These are phyloP conservation scores for Acanthopleura granulata DNA, from an alignment of 2,888 invertebrate species.

Conservation along the genomic window DNA sequence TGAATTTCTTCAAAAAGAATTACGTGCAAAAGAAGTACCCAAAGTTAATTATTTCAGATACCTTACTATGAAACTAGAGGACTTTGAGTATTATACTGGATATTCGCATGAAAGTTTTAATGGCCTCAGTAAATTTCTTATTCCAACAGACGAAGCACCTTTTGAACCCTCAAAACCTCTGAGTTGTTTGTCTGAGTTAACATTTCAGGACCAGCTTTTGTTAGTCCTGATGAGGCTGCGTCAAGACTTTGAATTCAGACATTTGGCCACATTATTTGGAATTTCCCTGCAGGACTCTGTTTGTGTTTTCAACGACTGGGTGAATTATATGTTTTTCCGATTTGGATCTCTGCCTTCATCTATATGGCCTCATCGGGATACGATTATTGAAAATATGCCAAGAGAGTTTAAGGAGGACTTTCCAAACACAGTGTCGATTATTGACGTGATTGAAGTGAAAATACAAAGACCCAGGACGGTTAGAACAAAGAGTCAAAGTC, in stretches of 20 bases:
- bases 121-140: not conserved
- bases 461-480: constrained; percentile 26
- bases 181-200: not conserved
- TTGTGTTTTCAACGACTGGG: constrained; percentile 25
- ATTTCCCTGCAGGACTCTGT: constrained; percentile 19
- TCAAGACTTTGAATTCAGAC: constrained; percentile 23
- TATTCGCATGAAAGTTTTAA: not conserved
- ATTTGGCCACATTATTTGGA: constrained; percentile 22
- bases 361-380: constrained; percentile 29
- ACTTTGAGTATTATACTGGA: not conserved
- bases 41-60: too few relatives aligned
- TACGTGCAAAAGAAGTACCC: too few relatives aligned
- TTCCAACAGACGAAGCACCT: not conserved
- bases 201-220: constrained; percentile 21
- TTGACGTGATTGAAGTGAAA: constrained; percentile 32
- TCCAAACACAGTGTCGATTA: constrained; percentile 27
- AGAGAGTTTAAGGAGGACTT: constrained; percentile 26
- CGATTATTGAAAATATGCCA: constrained; percentile 31
- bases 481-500: constrained; percentile 21
- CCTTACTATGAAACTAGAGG: not conserved
- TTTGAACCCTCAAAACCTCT: not conserved
- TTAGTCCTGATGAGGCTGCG: constrained; percentile 17
- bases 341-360: constrained; percentile 24
- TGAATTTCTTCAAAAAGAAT: too few relatives aligned
- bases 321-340: constrained; percentile 22